Evolutionary conservation across 1,140 invertebrate genomes (phyloP).

Genomic region (Euschistus heros): DNA sequence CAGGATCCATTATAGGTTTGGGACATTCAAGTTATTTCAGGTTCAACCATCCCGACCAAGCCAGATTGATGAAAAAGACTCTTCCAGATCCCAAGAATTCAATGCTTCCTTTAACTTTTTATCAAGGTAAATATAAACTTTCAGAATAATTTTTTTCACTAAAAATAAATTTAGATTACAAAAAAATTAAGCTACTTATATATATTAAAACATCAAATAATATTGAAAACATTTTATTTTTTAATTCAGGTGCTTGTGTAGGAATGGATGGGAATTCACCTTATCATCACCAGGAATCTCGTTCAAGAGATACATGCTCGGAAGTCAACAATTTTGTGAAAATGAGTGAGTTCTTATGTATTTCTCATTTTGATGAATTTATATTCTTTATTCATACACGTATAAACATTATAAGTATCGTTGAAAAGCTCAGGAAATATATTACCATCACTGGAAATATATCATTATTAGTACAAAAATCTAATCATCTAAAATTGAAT

Average conservation of each 20-base stretch:
- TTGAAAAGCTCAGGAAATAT: no score
- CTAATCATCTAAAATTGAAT: no score
- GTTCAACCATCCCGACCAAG: constrained; percentile 83
- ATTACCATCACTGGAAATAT: no score
- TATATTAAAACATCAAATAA: no score
- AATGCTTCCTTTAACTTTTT: constrained; percentile 51
- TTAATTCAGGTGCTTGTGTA: constrained; percentile 14
- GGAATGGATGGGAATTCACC: constrained; percentile 27
- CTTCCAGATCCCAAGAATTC: constrained; percentile 62
- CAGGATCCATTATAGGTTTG: constrained; percentile 76
- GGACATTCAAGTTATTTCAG: constrained; percentile 78
- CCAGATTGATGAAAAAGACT: constrained; percentile 69
- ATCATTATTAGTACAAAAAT: no score
- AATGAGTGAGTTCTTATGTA: no score
- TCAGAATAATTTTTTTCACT: not conserved
- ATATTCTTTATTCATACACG: no score
- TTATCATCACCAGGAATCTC: constrained; percentile 23
- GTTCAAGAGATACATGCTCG: constrained; percentile 15
- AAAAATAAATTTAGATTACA: not conserved
- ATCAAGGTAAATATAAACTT: constrained; percentile 34
- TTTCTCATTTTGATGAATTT: no score
- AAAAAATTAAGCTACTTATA: no score
- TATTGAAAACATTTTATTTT: no score
- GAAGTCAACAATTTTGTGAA: constrained; percentile 8
- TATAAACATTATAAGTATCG: no score